A percentile compares a stretch with the other conserved stretches of the same genome.
Conservation (phyloP, 2,888 invertebrate genomes). For the Anthrax anthrax region DNA sequence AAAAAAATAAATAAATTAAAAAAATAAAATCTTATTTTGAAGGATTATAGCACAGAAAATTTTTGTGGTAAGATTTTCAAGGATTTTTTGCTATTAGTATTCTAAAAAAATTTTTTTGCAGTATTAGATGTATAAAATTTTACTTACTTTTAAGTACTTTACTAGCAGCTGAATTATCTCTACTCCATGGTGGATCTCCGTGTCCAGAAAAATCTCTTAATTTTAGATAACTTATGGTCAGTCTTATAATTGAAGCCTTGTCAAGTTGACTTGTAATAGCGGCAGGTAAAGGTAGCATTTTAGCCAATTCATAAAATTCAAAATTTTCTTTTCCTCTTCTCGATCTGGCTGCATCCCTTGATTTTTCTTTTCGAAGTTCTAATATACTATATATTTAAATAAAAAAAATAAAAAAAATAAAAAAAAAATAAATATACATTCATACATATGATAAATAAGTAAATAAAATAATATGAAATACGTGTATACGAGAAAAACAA, state of each 20-base stretch:
- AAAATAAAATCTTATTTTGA: no score
- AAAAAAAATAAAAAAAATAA: constrained; percentile 17
- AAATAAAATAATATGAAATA: neutral
- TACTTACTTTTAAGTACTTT: constrained; percentile 69
- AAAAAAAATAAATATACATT: constrained; percentile 2
- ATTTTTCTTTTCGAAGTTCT: constrained; percentile 87
- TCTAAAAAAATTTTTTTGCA: no score
- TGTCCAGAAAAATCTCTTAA: constrained; percentile 88
- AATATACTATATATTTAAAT: constrained; percentile 66
- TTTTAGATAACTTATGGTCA: constrained; percentile 91
- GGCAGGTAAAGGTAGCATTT: constrained; percentile 80
- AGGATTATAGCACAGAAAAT: no score
- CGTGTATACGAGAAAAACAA: neutral
- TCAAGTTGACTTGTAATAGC: constrained; percentile 90
- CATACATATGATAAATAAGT: neutral
- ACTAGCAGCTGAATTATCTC: constrained; percentile 62
- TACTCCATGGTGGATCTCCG: constrained; percentile 91
- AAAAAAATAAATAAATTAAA: no score
- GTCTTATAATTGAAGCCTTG: constrained; percentile 90
- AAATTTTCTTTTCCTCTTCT: constrained; percentile 89
- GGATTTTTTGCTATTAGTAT: no score
- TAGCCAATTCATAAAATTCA: constrained; percentile 92
- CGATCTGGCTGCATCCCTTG: constrained; percentile 81
- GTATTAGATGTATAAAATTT: no score
- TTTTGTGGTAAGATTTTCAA: no score